Base-by-base conservation (phyloP, 1,140 invertebrate genomes). In the Papilio polytes region DNA sequence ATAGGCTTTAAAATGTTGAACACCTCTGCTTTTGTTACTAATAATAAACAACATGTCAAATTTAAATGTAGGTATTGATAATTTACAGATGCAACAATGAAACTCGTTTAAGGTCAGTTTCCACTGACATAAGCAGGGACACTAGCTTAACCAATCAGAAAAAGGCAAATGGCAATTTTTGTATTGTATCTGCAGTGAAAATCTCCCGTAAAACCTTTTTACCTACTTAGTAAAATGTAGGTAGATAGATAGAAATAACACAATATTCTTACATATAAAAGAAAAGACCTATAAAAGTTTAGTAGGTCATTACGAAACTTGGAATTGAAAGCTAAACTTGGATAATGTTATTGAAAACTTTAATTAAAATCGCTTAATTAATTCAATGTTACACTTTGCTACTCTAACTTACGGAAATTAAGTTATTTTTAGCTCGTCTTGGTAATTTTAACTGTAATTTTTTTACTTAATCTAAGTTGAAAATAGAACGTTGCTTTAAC, bases 331-430 rank as follows among this genome's bases (percentile, higher is more conserved):
- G 12, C 22, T 12, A 12, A 31, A 12, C 22, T 70, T 36, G 63
- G 26, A 70, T 70, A 70, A 70, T 31, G 36, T 70, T 36, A 70
- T 15, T 70, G 63, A 15, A 70, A 70, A 70, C 22, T 70, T 70
- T 70, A 70, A 70, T 70, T 70, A 70, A 36, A 70, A 70, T 36
- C 26, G 63, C 26, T 70, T 70, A 70, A 70, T 70, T 70, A 70
- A 70, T 70, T 70, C 63, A 70, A 70, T 70, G 63, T 70, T 70
- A 31, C 56, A 59, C 63, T 70, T 70, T 70, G 26, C 63, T 70
- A 31, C 63, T 36, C 63, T 63, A 70, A 70, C 63, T 70, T 70
- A 15, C 7, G 15, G 63, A 15, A 31, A 70, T 70, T 31, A 70
- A 70, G 22, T 70, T 70, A 70, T 70, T 70, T n/a, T 70, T 63